A percentile compares a stretch with the other conserved stretches of the same genome.
phyloP scores from a whole-genome alignment of 1,140 invertebrate genomes.

The Drosophila micromelanica region DNA sequence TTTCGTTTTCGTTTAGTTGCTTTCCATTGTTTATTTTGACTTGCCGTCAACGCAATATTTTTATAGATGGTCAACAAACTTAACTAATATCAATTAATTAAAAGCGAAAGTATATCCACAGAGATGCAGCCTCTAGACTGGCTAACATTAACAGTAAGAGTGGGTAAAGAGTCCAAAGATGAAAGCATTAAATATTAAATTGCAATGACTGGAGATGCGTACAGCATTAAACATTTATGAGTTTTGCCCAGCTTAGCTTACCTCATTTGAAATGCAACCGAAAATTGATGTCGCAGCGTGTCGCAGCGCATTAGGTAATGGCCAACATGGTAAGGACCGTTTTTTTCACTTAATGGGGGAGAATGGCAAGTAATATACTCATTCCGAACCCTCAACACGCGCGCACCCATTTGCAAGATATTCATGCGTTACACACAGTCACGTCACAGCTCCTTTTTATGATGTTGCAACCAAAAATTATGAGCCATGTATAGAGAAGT shows the following conservation, averaged over 20 bases:
- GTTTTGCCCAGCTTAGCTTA: slow-evolving; percentile 22
- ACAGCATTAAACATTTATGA: slow-evolving; percentile 66
- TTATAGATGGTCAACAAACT: slow-evolving; percentile 45
- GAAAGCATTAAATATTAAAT: slow-evolving; percentile 66
- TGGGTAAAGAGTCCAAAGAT: slow-evolving; percentile 23
- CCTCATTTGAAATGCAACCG: slow-evolving; percentile 75
- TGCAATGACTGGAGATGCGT: slow-evolving; percentile 37
- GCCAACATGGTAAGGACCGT: slow-evolving; percentile 33
- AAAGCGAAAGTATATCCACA: slow-evolving; percentile 57
- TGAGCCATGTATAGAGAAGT: not conserved
- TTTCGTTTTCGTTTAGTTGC: slow-evolving; percentile 13
- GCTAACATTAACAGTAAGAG: not conserved
- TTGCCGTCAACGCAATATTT: slow-evolving; percentile 20
- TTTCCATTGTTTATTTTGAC: slow-evolving; percentile 32
- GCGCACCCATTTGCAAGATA: slow-evolving; percentile 39
- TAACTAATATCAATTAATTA: slow-evolving; percentile 70
- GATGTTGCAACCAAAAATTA: slow-evolving; percentile 30
- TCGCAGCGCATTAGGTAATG: slow-evolving; percentile 69
- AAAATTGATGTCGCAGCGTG: slow-evolving; percentile 69
- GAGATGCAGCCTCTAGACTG: slow-evolving; percentile 12
- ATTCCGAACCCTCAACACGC: slow-evolving; percentile 37
- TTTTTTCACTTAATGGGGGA: slow-evolving; percentile 15
- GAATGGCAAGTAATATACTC: slow-evolving; percentile 17
- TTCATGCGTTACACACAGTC: slow-evolving; percentile 33
- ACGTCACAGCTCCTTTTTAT: slow-evolving; percentile 41